A percentile compares a stretch with the other conserved stretches of the same genome.
Evolutionary conservation across 2,888 invertebrate species (phyloP).

Genomic region (Sarcophaga caerulescens): DNA sequence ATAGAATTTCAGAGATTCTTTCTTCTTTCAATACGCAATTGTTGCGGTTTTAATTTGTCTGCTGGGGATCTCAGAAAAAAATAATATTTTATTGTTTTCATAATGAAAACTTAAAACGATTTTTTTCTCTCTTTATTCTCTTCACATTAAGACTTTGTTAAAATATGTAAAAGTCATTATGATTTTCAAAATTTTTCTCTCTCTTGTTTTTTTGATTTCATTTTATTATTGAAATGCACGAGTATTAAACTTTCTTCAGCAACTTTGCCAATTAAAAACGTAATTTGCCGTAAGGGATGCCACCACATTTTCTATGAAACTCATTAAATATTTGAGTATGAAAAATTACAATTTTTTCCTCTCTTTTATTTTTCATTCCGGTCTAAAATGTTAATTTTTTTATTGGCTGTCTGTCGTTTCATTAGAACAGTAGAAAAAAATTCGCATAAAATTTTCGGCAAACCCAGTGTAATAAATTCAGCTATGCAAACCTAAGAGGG

Average conservation of each 20-base stretch:
- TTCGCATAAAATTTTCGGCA: too few species aligned
- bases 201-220: too few species aligned
- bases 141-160: background rate
- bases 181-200: background rate
- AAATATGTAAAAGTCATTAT: background rate
- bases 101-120: background rate
- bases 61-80: background rate
- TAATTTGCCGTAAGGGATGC: constrained; percentile 3
- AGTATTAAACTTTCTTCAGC: background rate
- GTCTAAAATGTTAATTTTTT: constrained; percentile 18
- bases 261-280: constrained; percentile 29
- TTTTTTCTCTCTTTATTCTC: background rate
- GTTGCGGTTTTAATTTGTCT: constrained; percentile 17
- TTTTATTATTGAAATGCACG: background rate
- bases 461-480: background rate
- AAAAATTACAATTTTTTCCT: background rate
- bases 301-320: constrained; percentile 16
- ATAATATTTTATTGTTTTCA: background rate
- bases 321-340: constrained; percentile 16
- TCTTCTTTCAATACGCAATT: background rate
- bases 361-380: background rate
- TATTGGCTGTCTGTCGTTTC: background rate
- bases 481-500: background rate
- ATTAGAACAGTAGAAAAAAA: too few species aligned
- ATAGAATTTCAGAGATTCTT: background rate